phyloP scores from a whole-genome alignment of 1,140 invertebrate species.

The Drosophila kurseongensis region DNA sequence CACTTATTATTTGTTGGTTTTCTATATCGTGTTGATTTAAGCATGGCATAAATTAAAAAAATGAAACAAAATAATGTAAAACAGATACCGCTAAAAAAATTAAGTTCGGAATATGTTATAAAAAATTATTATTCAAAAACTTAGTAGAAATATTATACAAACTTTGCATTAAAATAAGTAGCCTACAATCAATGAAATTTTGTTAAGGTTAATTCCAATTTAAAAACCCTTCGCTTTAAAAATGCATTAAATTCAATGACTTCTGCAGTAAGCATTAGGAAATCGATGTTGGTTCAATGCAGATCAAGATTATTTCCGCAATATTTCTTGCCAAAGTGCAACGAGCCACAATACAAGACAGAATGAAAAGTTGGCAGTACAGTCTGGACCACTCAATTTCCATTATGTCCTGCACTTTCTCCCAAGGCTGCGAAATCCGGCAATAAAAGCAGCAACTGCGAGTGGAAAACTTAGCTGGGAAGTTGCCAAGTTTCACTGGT shows the following conservation, averaged over 20 bases:
- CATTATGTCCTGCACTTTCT: constrained; percentile 18
- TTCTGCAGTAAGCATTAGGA: neutral
- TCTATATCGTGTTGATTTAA: too few relatives aligned
- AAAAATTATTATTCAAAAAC: too few relatives aligned
- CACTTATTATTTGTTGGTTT: too few relatives aligned
- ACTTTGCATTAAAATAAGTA: too few relatives aligned
- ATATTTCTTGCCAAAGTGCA: neutral
- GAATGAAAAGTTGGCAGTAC: constrained; percentile 9
- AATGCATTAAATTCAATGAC: neutral
- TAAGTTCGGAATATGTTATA: too few relatives aligned
- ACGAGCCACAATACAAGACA: constrained; percentile 1
- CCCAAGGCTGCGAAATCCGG: constrained; percentile 14
- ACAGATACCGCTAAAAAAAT: too few relatives aligned
- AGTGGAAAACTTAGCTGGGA: constrained; percentile 29
- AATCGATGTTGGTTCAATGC: constrained; percentile 2
- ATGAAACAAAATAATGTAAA: too few relatives aligned
- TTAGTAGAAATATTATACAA: too few relatives aligned
- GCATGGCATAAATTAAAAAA: too few relatives aligned
- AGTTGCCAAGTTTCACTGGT: constrained; percentile 33
- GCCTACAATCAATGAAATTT: too few relatives aligned
- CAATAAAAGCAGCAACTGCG: constrained; percentile 6
- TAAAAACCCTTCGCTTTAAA: neutral
- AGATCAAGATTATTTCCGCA: neutral
- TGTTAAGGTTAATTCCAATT: too few relatives aligned
- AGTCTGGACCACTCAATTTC: constrained; percentile 10